Evolutionary conservation across 2,797 vertebrate species (phyloP).

Genomic region (Cuculus canorus): DNA sequence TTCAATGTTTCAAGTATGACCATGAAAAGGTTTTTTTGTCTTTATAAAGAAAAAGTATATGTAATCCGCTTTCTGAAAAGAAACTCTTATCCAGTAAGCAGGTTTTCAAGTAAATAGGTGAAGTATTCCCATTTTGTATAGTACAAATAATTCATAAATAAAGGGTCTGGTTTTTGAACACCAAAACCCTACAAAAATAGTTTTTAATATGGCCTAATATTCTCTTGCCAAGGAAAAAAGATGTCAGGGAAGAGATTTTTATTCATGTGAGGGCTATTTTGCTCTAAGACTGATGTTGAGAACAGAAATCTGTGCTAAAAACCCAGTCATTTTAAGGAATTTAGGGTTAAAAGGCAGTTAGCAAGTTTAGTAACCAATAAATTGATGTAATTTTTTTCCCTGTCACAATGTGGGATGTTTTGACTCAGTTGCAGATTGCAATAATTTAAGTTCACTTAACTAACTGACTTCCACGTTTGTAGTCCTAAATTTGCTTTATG

Average conservation of each 20-base stretch:
- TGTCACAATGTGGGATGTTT: background rate
- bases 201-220: background rate
- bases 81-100: background rate
- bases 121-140: background rate
- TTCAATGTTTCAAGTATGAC: background rate
- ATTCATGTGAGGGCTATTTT: background rate
- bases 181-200: fast-evolving
- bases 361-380: background rate
- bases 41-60: background rate
- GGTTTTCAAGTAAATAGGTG: background rate
- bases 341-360: background rate
- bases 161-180: background rate
- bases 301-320: background rate
- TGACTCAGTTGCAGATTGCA: background rate
- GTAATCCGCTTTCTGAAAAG: background rate
- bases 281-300: background rate
- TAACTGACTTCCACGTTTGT: background rate
- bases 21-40: background rate
- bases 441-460: background rate
- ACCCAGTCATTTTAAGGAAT: background rate
- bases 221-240: background rate
- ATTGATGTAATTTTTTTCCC: background rate
- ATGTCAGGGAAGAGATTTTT: background rate
- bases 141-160: background rate
- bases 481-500: background rate